Base-by-base conservation (phyloP, 2,797 vertebrate species). In the Gymnodraco acuticeps region DNA sequence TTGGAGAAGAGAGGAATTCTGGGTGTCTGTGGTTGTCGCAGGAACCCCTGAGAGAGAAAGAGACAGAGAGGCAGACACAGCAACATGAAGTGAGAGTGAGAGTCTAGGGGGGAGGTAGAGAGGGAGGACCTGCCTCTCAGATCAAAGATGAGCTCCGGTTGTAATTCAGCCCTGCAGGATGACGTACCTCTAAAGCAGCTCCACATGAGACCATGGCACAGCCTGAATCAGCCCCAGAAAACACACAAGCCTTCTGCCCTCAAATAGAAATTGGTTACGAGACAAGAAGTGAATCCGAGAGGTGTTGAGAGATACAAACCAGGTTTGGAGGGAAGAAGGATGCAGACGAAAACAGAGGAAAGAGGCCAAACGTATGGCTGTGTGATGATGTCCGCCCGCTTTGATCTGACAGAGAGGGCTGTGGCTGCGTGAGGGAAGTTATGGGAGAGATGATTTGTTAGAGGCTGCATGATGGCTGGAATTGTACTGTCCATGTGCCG, bases 71-170 rank as follows among this genome's bases (percentile, higher is more conserved):
- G 13, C 33, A 60, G 73, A 80, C 47, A 73, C 7, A 12, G 42
- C 67, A 6, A 47, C 31, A 60, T 47, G 77, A 42, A 65, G 54
- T 59, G 15, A n/a, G 75, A 27, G 27, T 27, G 42, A 65, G 53
- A 80, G 84, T 73, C 64, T 74, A 56, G 76, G 66, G 72, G 48
- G 31, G 46, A 41, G 46, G 33, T 53, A 52, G 73, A 59, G 73
- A 41, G 43, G 43, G 70, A 73, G 75, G 81, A 73, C 45, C 73
- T 79, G 75, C 69, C 69, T 67, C 80, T 87, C 81, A 94, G 94
- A 94, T 95, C 94, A 95, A 95, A 95, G 94, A 93, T 91, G 82
- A 87, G 84, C 79, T 55, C 1, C 1, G 73, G 82, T 86, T 42
- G 33, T 95, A 95, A 93, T 78, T 95, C 90, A 94, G 86, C 73